These are phyloP conservation scores for Eumacrocentrus americanus DNA, from an alignment of 2,888 invertebrate genomes.

Conservation along the genomic window DNA sequence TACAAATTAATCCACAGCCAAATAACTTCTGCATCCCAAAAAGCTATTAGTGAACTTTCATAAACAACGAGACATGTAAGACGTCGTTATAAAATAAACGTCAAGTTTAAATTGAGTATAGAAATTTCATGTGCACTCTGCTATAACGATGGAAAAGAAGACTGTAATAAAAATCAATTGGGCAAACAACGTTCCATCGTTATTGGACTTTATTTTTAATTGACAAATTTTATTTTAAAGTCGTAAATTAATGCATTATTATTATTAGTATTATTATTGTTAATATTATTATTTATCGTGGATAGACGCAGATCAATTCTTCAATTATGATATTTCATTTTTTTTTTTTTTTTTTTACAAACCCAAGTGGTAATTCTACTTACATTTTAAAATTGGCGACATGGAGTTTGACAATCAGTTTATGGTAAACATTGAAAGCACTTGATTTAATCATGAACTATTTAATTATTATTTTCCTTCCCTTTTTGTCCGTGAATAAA, in stretches of 20 bases:
- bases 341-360: constrained; percentile 17
- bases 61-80: not conserved
- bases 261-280: too few relatives aligned
- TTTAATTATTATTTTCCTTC: not conserved
- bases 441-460: not conserved
- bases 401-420: constrained; percentile 5
- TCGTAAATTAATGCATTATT: not conserved
- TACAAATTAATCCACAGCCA: not conserved
- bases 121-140: not conserved
- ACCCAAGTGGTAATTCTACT: constrained; percentile 9
- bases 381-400: constrained; percentile 1
- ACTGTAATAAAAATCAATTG: not conserved
- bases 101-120: not conserved
- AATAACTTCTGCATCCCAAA: not conserved
- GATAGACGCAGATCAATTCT: not conserved
- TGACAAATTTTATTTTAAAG: not conserved
- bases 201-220: not conserved
- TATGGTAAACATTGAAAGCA: constrained; percentile 15
- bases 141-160: not conserved
- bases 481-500: not conserved
- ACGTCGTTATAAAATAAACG: not conserved
- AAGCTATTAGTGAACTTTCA: not conserved
- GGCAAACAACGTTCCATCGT: not conserved
- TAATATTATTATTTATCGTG: constrained; percentile 1
- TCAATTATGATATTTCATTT: not conserved